Evolutionary conservation across 2,888 invertebrate species (phyloP), one percentile per base, ranked within the genome.

Genomic region (Lasioglossum figueresi): DNA sequence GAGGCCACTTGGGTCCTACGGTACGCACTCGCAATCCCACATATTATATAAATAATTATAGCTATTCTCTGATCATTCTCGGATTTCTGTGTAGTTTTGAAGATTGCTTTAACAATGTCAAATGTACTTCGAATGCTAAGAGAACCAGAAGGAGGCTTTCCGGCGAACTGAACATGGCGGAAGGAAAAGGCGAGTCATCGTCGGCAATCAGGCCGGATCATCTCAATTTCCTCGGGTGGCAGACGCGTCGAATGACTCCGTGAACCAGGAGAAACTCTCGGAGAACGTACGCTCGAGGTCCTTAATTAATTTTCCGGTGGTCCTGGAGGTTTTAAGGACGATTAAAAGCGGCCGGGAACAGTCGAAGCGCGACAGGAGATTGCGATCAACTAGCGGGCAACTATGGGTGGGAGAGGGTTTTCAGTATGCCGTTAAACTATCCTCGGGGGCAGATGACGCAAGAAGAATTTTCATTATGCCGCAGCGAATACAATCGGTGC

Each of bases 381-480:
- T 16, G 79, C 80, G 83, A 83, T 86, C 71, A 66, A 77, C 70
- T 63, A 43, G 48, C 84, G 63, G 34, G n/a, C 79, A 78, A 79
- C 78, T 80, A 79, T 48, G 59, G 16, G 75, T 14, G 71, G 56
- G 56, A 59, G 19, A 59, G 72, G 77, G 80, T 73, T 77, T 83
- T 80, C 70, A 43, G 77, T 75, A 63, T 75, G 76, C 81, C 82
- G 81, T 89, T 82, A 73, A 89, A 88, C 78, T 83, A 88, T 88
- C 77, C 80, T 82, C 76, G 73, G 74, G 82, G 83, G 80, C 84
- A 82, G 89, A 89, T 88, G 89, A 88, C 88, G 83, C 91, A 88
- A 85, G 89, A 90, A 90, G 90, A 90, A 90, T 90, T 90, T 86
- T 90, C 88, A 90, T 90, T 90, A 88, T 89, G 84, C 82, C 83